Evolutionary conservation across 2,888 invertebrate genomes (phyloP).

Genomic region (Masnerella sp.): DNA sequence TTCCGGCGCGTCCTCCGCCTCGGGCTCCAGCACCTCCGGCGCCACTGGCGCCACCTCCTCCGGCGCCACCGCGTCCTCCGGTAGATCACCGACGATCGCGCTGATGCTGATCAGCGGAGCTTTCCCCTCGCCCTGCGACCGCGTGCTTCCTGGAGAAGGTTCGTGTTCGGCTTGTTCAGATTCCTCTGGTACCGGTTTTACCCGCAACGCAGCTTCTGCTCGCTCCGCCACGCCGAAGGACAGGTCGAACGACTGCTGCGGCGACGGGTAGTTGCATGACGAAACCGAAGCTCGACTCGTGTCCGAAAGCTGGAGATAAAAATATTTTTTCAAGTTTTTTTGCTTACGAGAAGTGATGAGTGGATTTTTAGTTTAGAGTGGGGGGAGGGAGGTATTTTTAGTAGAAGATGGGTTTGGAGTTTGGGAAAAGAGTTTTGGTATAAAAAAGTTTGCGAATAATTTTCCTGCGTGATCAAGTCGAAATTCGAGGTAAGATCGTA

Average conservation of each 20-base stretch:
- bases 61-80: conserved; percentile 56
- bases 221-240: conserved; percentile 65
- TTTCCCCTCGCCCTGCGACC: conserved; percentile 68
- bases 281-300: conserved; percentile 78
- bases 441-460: no score
- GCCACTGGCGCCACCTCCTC: conserved; percentile 44
- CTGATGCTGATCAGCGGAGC: conserved; percentile 86
- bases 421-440: no score
- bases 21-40: no score
- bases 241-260: conserved; percentile 79
- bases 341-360: no score
- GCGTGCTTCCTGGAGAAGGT: conserved; percentile 64
- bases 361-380: no score
- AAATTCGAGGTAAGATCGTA: no score
- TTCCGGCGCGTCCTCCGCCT: no score
- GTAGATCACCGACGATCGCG: conserved; percentile 83
- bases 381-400: no score
- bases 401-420: no score
- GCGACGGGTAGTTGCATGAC: conserved; percentile 76
- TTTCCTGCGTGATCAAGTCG: no score
- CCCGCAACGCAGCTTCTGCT: conserved; percentile 64
- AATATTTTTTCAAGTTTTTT: no score
- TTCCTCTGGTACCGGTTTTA: conserved; percentile 65
- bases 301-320: conserved; percentile 75
- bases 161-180: conserved; percentile 53